Conservation (phyloP, 2,797 vertebrate genomes). For the Naso thynnoides region DNA sequence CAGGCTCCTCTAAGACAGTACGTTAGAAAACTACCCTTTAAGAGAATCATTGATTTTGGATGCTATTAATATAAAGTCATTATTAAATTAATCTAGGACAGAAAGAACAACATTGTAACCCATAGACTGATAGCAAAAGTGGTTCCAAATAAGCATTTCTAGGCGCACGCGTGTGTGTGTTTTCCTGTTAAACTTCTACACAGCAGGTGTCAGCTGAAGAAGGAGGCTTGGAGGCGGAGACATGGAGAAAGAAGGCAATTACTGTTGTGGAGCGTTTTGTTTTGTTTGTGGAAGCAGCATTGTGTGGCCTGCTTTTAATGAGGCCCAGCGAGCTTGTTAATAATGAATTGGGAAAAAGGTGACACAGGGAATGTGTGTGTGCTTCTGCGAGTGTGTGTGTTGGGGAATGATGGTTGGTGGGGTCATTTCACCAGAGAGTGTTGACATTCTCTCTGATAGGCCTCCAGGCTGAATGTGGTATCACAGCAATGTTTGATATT, state of each 20-base stretch:
- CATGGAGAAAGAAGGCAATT: constrained; percentile 77
- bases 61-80: constrained; percentile 12
- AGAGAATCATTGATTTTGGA: background rate
- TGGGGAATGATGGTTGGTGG: constrained; percentile 34
- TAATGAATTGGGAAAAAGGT: constrained; percentile 79
- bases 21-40: background rate
- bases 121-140: constrained; percentile 5
- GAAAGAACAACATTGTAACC: constrained; percentile 2
- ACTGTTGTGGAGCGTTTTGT: constrained; percentile 75
- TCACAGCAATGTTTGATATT: constrained; percentile 72
- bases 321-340: constrained; percentile 80
- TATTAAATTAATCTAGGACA: background rate
- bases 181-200: constrained; percentile 72
- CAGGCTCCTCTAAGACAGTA: background rate
- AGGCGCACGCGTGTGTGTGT: constrained; percentile 21
- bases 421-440: constrained; percentile 67
- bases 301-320: constrained; percentile 79
- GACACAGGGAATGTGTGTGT: constrained; percentile 31
- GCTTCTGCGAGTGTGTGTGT: constrained; percentile 24
- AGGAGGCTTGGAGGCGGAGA: constrained; percentile 64
- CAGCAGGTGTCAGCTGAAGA: constrained; percentile 77
- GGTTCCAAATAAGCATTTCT: constrained; percentile 2
- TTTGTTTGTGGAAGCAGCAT: constrained; percentile 77
- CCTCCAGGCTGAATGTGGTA: constrained; percentile 69
- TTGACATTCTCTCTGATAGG: constrained; percentile 79